Base-by-base conservation (phyloP, 2,888 invertebrate species). In the Rotaria macrura region DNA sequence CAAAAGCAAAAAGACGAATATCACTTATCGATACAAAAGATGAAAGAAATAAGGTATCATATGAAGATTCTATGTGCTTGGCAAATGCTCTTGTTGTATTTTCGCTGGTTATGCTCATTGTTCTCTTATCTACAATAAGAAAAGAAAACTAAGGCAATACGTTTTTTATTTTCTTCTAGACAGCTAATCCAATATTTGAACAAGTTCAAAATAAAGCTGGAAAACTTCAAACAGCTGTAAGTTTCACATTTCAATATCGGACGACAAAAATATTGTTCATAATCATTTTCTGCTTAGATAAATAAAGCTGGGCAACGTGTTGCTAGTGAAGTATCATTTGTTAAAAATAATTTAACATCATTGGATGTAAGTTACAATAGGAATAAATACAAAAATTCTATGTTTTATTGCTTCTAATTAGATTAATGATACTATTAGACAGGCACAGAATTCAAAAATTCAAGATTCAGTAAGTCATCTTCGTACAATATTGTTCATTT, bases 351-450 rank as follows among this genome's bases (percentile, higher is more conserved):
- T 79, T 79, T 79, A 25, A 79, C 79, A 79, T 43, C 79, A 12
- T 43, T 79, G 0, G 79, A 79, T 79, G 79, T 79, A 79, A 65
- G 25, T 79, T 43, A 12, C 12, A 10, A 14, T 25, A 14, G 23
- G 7, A 79, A n/a, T 25, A 3, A n/a, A 12, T 10, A 3, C 14
- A 25, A 25, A 43, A 79, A 40, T 65, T 25, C 5, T 12, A 20
- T 20, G 25, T 12, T 79, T 43, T 7, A 9, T 43, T 79, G 0
- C 4, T 79, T 25, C 6, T 23, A 29, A 29, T 34, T 79, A 79
- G 79, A 25, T 79, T n/a, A 79, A 79, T 79, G 79, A 79, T 79
- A 25, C 43, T 25, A 79, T 79, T 40, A 40, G 10, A 79, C 79
- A 43, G 14, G 20, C 17, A 34, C 12, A 65, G 4, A 65, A 20